Evolutionary conservation across 1,140 invertebrate species (phyloP).

Genomic region (Antheraea pernyi): DNA sequence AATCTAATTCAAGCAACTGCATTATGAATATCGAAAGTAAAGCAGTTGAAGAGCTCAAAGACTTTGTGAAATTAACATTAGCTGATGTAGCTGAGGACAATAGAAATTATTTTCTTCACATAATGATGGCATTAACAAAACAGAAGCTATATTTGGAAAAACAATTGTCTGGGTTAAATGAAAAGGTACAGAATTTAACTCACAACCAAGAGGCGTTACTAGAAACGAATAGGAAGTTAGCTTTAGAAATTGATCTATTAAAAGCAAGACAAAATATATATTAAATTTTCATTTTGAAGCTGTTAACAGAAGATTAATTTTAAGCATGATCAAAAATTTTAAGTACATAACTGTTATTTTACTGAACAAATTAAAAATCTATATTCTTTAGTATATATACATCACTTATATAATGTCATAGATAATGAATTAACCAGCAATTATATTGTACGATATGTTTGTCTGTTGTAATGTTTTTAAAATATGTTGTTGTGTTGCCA

Average conservation of each 20-base stretch:
- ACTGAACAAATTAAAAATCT: not conserved
- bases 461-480: not conserved
- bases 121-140: conserved; percentile 73
- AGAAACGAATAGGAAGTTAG: conserved; percentile 68
- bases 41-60: conserved; percentile 67
- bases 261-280: conserved; percentile 47
- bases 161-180: conserved; percentile 53
- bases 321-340: not conserved
- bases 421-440: not conserved
- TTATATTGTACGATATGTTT: not conserved
- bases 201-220: conserved; percentile 64
- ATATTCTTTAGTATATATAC: not conserved
- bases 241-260: conserved; percentile 70
- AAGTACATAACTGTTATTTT: not conserved
- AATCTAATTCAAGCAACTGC: conserved; percentile 27
- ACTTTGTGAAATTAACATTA: conserved; percentile 63
- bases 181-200: conserved; percentile 57
- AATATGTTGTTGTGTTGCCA: not conserved
- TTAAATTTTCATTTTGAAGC: conserved; percentile 18
- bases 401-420: not conserved
- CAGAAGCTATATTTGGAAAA: conserved; percentile 74
- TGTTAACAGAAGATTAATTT: not conserved
- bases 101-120: conserved; percentile 66
- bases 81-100: conserved; percentile 70
- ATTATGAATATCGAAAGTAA: conserved; percentile 41